Evolutionary conservation across 2,797 vertebrate species (phyloP).

Genomic region (Gila robusta): DNA sequence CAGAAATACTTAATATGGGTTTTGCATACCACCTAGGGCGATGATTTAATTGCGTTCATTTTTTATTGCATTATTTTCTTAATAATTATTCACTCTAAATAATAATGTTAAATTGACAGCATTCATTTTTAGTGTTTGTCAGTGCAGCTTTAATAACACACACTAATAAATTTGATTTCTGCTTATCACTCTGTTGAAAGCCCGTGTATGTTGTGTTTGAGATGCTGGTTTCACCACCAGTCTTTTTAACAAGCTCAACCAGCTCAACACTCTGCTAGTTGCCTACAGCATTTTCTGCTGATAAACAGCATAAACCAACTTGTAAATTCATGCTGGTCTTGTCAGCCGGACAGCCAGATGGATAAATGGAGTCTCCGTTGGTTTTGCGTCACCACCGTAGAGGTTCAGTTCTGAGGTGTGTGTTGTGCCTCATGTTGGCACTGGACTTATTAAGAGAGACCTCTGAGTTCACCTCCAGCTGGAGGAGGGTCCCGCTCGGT

Average conservation of each 20-base stretch:
- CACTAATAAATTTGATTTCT: background rate
- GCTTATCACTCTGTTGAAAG: background rate
- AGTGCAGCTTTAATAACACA: background rate
- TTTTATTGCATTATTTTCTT: constrained; percentile 4
- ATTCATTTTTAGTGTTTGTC: background rate
- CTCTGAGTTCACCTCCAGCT: constrained; percentile 58
- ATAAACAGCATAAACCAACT: background rate
- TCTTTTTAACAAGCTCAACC: background rate
- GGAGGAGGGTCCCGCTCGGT: constrained; percentile 55
- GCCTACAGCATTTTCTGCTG: background rate
- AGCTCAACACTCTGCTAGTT: background rate
- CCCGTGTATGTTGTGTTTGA: background rate
- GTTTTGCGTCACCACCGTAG: constrained; percentile 7
- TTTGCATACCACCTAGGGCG: background rate
- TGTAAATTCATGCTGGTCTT: background rate
- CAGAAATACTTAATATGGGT: background rate
- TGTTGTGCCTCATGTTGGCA: constrained; percentile 21
- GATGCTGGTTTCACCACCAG: background rate
- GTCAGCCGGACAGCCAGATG: constrained; percentile 14
- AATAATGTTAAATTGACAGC: background rate
- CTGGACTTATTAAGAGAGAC: constrained; percentile 47
- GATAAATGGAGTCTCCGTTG: constrained; percentile 28
- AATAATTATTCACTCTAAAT: background rate
- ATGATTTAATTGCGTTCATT: background rate
- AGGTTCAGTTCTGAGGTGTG: background rate